Percentiles rank a stretch among this genome's conserved stretches.
phyloP scores from a whole-genome alignment of 1,140 invertebrate genomes.

The Chironomus tepperi region DNA sequence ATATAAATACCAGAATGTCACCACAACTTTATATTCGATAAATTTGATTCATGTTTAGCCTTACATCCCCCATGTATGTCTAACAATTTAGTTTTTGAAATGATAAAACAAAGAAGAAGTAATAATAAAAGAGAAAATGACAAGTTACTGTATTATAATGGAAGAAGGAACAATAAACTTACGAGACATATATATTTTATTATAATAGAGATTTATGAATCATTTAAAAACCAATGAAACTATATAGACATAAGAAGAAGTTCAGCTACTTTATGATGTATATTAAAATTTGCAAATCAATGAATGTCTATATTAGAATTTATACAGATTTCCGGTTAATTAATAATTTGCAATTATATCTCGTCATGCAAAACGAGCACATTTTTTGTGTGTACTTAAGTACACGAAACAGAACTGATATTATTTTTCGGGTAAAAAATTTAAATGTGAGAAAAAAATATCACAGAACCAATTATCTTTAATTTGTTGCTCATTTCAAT shows the following conservation, averaged over 20 bases:
- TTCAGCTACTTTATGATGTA: too few relatives aligned
- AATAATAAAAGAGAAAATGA: not conserved
- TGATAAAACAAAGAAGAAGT: too few relatives aligned
- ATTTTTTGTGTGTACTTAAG: too few relatives aligned
- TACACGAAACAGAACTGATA: not conserved
- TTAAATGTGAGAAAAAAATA: not conserved
- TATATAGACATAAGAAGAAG: too few relatives aligned
- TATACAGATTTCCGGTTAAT: constrained; percentile 10
- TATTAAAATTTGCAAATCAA: not conserved
- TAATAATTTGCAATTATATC: not conserved
- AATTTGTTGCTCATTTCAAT: not conserved
- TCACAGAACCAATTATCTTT: not conserved
- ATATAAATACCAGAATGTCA: too few relatives aligned
- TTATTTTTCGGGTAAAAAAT: not conserved
- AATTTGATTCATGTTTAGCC: too few relatives aligned
- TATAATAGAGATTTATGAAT: too few relatives aligned
- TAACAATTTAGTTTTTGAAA: too few relatives aligned
- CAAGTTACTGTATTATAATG: not conserved
- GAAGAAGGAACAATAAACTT: not conserved
- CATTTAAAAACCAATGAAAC: too few relatives aligned
- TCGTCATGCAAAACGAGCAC: not conserved
- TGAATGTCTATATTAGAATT: not conserved
- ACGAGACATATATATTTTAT: not conserved
- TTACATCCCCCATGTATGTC: too few relatives aligned
- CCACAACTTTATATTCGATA: too few relatives aligned